Base-by-base conservation (phyloP, 2,888 invertebrate genomes). In the Chorisops tibialis region DNA sequence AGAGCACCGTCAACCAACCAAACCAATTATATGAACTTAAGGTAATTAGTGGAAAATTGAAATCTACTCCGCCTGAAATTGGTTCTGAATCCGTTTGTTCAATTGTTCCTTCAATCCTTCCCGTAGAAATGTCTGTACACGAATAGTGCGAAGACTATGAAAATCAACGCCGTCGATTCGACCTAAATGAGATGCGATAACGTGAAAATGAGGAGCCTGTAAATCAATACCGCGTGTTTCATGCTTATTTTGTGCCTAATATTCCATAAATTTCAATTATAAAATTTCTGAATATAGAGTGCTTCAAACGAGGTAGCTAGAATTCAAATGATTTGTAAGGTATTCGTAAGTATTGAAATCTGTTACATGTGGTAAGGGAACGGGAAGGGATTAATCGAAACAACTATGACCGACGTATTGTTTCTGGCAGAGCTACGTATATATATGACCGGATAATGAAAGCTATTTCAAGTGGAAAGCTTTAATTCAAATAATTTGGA, bases 221-320 rank as follows among this genome's bases (percentile, higher is more conserved):
- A 37, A 37, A 51, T 51, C 51, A 51, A 51, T 51, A 51, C 11
- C 37, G n/a, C 37, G 16, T 37, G 14, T 37, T 51, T 37, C 37
- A 37, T 37, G 51, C 37, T 37, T 35, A 37, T 51, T 51, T 51
- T 37, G 12, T 51, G 38, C 38, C 37, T 51, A 51, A 51, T 51
- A 51, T 35, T 35, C 51, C 51, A 37, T 51, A 37, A 19, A 51
- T 51, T 51, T 51, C 51, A 51, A 51, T 51, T 51, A 51, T n/a
- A 35, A 35, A n/a, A 49, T 49, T 24, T 30, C 35, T 49, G 48
- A n/a, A n/a, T n/a, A n/a, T n/a, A n/a, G n/a, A n/a, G n/a, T n/a
- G n/a, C n/a, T n/a, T n/a, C n/a, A n/a, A n/a, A n/a, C n/a, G n/a
- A n/a, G n/a, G n/a, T n/a, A n/a, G n/a, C n/a, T n/a, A n/a, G n/a